These are phyloP conservation scores for Cephus pulcher DNA, from an alignment of 2,888 invertebrate species.

Conservation along the genomic window DNA sequence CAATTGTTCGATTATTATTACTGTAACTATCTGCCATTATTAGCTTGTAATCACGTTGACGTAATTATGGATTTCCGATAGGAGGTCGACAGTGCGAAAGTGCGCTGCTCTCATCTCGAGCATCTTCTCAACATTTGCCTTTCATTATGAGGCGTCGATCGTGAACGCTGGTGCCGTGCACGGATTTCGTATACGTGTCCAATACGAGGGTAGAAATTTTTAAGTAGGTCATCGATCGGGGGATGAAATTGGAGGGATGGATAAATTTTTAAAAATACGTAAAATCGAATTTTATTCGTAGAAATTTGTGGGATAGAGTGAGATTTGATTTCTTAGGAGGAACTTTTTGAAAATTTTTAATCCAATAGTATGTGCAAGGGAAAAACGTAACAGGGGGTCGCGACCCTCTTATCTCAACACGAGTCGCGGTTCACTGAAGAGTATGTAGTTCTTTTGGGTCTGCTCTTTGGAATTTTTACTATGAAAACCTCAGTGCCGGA, in stretches of 20 bases:
- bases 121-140: constrained; percentile 5
- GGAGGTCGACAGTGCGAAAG: background rate
- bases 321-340: no score
- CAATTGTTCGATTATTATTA: background rate
- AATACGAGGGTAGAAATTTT: background rate
- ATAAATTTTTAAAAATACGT: background rate
- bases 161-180: background rate
- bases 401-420: no score
- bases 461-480: no score
- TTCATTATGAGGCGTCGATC: constrained; percentile 13
- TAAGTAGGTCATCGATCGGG: background rate
- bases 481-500: no score
- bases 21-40: background rate
- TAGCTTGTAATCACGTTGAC: background rate
- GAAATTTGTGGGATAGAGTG: background rate
- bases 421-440: no score
- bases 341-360: no score
- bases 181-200: background rate
- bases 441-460: no score
- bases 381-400: no score
- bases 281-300: background rate
- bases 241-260: background rate
- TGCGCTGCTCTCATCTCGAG: constrained; percentile 1
- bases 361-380: no score
- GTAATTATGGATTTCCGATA: background rate